phyloP scores from a whole-genome alignment of 2,113 vertebrate genomes.

The Marmota monax region DNA sequence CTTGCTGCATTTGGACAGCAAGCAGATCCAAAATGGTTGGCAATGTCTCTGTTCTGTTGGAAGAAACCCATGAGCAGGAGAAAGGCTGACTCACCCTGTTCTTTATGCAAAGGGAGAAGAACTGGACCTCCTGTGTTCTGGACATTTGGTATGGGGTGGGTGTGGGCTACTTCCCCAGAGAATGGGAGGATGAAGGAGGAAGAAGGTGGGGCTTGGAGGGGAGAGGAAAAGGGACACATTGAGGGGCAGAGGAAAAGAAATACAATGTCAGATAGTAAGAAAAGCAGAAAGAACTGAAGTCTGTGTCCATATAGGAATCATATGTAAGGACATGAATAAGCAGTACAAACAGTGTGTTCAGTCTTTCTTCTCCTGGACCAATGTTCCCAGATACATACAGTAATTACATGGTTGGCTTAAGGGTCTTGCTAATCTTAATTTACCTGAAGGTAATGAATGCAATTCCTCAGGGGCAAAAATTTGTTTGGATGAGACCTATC shows the following conservation, averaged over 20 bases:
- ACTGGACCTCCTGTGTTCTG: background rate
- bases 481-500: background rate
- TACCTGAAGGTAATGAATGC: background rate
- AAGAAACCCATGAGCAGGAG: conserved; percentile 40
- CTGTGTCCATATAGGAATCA: background rate
- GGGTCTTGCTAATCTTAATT: background rate
- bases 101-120: conserved; percentile 15
- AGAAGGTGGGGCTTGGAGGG: background rate
- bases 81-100: conserved; percentile 58
- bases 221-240: background rate
- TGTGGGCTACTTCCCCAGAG: background rate
- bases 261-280: background rate
- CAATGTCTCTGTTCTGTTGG: conserved; percentile 27
- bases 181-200: background rate
- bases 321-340: conserved; percentile 1
- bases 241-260: background rate
- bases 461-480: background rate
- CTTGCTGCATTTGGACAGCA: background rate
- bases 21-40: conserved; percentile 20
- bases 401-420: background rate
- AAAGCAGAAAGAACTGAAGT: conserved; percentile 44
- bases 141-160: background rate
- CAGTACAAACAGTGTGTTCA: background rate
- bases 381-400: background rate
- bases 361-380: background rate